Evolutionary conservation across 2,888 invertebrate genomes (phyloP), one percentile per base, ranked within the genome.

Genomic region (Pomacea canaliculata): DNA sequence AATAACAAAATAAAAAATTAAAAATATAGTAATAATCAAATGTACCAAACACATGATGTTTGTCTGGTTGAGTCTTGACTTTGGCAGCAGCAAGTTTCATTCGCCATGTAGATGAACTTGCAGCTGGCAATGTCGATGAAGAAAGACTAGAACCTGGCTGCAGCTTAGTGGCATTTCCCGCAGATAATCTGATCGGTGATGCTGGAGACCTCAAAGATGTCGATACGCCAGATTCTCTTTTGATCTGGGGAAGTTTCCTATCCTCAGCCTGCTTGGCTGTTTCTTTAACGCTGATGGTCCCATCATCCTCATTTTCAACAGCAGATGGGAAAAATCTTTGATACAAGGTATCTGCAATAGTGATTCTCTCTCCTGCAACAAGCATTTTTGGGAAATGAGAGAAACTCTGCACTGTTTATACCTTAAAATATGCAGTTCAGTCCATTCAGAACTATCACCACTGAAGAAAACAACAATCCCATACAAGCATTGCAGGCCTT

Each of bases 251-350:
- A 10, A 8, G 12, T 56, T 56, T 56, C 51, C 51, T 16, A 56
- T 16, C 16, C 12, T 56, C 51, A 56, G 2, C 12, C 51, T 56
- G 51, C 16, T 56, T 56, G 10, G 51, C 51, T 56, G 51, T 56
- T 56, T 56, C 51, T 16, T 56, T 56, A 10, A 56, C 51, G 1
- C 10, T 16, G 12, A 12, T 37, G 13, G 12, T 37, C n/a, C 68
- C 68, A 12, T 27, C 27, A 66, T 68, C 68, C n/a, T 27, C 68
- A 46, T 68, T 37, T 68, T n/a, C n/a, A 68, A 37, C 27, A 68
- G 19, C 66, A 16, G 27, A 19, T 3, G 68, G 51, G 1, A 63
- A 63, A 56, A 63, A 27, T 27, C 63, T n/a, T n/a, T 63, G 23
- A 27, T 63, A 23, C 63, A 63, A 27, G 19, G 63, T 63, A 27